Evolutionary conservation across 2,888 invertebrate genomes (phyloP), one percentile per base, ranked within the genome.

Genomic region (Marasmarcha lunaedactyla): DNA sequence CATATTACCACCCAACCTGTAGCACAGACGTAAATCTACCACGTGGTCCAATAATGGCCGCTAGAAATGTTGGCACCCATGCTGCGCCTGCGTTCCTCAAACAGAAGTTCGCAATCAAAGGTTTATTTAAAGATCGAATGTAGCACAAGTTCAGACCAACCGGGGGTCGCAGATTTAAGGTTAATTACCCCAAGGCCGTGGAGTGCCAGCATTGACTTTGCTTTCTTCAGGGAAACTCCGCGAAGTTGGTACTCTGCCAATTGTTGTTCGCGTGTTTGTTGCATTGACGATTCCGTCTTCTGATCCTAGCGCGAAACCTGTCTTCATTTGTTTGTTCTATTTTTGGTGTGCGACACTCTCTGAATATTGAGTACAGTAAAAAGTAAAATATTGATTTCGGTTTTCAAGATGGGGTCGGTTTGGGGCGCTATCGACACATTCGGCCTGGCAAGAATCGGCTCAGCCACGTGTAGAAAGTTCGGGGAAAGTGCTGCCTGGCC

Each of bases 121-220:
- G 54, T 66, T 66, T 79, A 79, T 79, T 78, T 76, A 72, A 67
- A 73, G 72, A 71, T 46, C 63, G 61, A 65, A 76, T 72, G 65
- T 77, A 71, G 77, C 63, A 67, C 81, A 78, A 78, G 81, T 79
- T 78, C 78, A 78, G 61, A 63, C 60, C 56, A 57, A 68, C 59
- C 65, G 55, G 61, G 57, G 63, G 64, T 60, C 64, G 58, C 42
- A 46, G 62, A 71, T 70, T 72, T 11, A 71, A 71, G 74, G 74
- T 73, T 73, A 74, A 78, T 73, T 72, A 74, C 70, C 64, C 63
- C 71, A 72, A 78, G 72, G 78, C 62, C 73, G 65, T 52, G 65
- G 59, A 61, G 51, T 52, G 67, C 60, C 60, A 63, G 59, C 48
- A 49, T 42, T 12, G 51, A 49, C 52, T 48, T 39, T 44, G 40